A percentile compares a stretch with the other conserved stretches of the same genome.
phyloP scores from a whole-genome alignment of 2,888 invertebrate genomes.

The Amphimallon solstitiale region DNA sequence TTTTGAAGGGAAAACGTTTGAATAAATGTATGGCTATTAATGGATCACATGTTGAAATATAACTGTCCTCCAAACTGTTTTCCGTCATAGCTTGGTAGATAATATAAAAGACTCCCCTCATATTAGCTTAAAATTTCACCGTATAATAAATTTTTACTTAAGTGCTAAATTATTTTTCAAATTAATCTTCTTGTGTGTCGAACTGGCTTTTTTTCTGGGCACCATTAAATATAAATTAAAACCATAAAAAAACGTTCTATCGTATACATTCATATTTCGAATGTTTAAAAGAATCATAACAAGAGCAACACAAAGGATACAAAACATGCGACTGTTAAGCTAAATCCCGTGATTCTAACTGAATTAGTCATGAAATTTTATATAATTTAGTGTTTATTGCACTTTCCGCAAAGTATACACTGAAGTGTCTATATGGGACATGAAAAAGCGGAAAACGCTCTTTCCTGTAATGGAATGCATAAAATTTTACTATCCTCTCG shows the following conservation, averaged over 20 bases:
- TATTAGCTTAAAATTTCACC: too few relatives aligned
- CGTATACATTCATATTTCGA: not conserved
- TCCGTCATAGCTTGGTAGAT: too few relatives aligned
- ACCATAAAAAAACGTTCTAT: not conserved
- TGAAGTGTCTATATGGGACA: not conserved
- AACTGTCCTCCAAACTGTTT: too few relatives aligned
- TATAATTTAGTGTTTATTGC: constrained; percentile 28
- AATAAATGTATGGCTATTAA: too few relatives aligned
- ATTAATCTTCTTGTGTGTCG: not conserved
- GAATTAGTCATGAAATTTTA: constrained; percentile 24
- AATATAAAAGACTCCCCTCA: too few relatives aligned
- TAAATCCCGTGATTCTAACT: constrained; percentile 1
- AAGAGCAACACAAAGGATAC: not conserved
- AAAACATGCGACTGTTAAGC: not conserved
- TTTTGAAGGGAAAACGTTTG: too few relatives aligned
- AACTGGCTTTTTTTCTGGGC: not conserved
- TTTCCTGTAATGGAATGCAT: constrained; percentile 19
- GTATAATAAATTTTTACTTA: too few relatives aligned
- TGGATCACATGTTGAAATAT: too few relatives aligned
- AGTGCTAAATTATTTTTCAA: not conserved
- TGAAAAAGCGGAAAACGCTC: constrained; percentile 21
- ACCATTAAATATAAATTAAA: constrained; percentile 1
- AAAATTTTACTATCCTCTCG: constrained; percentile 25
- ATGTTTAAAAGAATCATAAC: not conserved
- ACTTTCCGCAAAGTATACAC: constrained; percentile 2